Percentiles rank a stretch among this genome's conserved stretches.
phyloP scores from a whole-genome alignment of 2,888 invertebrate species.

The Cerastoderma edule region DNA sequence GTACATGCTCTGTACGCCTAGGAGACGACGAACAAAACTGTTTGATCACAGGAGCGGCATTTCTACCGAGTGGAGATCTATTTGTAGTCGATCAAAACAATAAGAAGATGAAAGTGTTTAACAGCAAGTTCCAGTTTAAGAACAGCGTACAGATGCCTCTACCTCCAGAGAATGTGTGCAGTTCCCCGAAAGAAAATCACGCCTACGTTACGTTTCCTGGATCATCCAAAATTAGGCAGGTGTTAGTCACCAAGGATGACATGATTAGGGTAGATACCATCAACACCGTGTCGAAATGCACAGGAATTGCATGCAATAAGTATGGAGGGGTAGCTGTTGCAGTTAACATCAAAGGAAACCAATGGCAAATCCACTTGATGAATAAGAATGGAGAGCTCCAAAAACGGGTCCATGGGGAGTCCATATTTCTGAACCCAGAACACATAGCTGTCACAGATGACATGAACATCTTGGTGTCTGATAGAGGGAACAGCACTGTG shows the following conservation, averaged over 20 bases:
- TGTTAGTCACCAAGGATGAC: conserved; percentile 40
- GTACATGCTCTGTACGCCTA: conserved; percentile 37
- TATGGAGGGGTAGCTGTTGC: conserved; percentile 52
- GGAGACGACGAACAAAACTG: conserved; percentile 53
- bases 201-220: conserved; percentile 54
- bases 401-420: conserved; percentile 53
- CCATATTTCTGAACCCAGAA: conserved; percentile 53
- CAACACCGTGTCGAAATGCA: conserved; percentile 49
- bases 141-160: conserved; percentile 47
- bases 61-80: conserved; percentile 50
- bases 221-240: conserved; percentile 45
- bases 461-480: conserved; percentile 50
- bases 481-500: conserved; percentile 52
- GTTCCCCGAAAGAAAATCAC: conserved; percentile 36
- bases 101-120: conserved; percentile 53
- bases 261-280: conserved; percentile 46
- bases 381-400: conserved; percentile 46
- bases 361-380: conserved; percentile 58
- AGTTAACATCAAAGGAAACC: conserved; percentile 48
- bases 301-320: conserved; percentile 51
- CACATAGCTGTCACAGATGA: conserved; percentile 53
- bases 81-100: conserved; percentile 53
- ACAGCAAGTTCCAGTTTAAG: conserved; percentile 38
- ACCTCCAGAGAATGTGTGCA: conserved; percentile 32
- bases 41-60: conserved; percentile 47